Evolutionary conservation across 2,113 vertebrate genomes (phyloP).

Genomic region (Cephalopholis sonnerati): DNA sequence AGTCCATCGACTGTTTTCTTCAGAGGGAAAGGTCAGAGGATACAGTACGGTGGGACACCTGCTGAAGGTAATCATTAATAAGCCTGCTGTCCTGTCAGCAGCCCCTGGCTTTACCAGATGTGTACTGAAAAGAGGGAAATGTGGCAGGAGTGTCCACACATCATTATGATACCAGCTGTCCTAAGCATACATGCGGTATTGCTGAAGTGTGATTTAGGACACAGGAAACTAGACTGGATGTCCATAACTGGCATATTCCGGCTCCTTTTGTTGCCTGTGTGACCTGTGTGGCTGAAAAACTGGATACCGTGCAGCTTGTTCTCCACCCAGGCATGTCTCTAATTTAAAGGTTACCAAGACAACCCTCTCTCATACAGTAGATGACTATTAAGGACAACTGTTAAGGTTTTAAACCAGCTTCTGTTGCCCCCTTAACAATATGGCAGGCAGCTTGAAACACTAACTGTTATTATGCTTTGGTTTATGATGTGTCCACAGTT

Average conservation of each 20-base stretch:
- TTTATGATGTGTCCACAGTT: slow-evolving; percentile 5
- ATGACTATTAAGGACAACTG: slow-evolving; percentile 58
- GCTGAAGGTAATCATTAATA: slow-evolving; percentile 82
- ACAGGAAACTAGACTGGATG: slow-evolving; percentile 6
- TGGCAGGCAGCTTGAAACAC: background rate
- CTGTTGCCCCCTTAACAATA: slow-evolving; percentile 12
- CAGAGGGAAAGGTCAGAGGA: slow-evolving; percentile 83
- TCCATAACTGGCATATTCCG: slow-evolving; percentile 1
- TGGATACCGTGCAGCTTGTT: slow-evolving; percentile 17
- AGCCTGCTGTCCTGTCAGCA: slow-evolving; percentile 78
- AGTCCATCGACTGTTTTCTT: slow-evolving; percentile 82
- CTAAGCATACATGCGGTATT: slow-evolving; percentile 16
- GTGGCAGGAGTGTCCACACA: slow-evolving; percentile 36
- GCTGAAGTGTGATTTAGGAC: slow-evolving; percentile 22
- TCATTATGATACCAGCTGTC: slow-evolving; percentile 44
- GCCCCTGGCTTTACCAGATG: slow-evolving; percentile 71
- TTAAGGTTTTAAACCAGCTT: slow-evolving; percentile 44
- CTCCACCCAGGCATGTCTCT: slow-evolving; percentile 23
- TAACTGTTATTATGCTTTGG: background rate
- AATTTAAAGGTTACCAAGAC: slow-evolving; percentile 70
- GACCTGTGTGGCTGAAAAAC: slow-evolving; percentile 22
- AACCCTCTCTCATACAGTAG: slow-evolving; percentile 51
- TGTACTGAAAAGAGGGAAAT: slow-evolving; percentile 58
- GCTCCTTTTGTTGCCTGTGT: slow-evolving; percentile 3
- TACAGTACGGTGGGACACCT: slow-evolving; percentile 75